Conservation (phyloP, 2,797 vertebrate species). For the Threskiornis aethiopicus region DNA sequence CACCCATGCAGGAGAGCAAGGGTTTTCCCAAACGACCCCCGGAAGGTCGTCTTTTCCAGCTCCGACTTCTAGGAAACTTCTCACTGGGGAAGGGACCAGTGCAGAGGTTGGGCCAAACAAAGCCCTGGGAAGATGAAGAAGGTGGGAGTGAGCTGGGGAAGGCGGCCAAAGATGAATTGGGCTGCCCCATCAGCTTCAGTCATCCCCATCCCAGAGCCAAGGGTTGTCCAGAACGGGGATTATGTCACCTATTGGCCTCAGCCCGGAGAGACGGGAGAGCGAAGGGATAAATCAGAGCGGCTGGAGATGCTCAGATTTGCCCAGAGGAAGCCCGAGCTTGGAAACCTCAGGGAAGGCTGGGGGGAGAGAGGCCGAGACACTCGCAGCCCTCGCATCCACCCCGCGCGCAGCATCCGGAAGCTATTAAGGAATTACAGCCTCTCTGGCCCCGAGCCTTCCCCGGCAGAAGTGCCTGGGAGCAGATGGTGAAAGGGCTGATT, state of each 20-base stretch:
- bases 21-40: not conserved
- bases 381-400: slow-evolving; percentile 4
- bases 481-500: slow-evolving; percentile 67
- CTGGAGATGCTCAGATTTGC: not conserved
- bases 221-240: not conserved
- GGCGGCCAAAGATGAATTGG: not conserved
- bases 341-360: not conserved
- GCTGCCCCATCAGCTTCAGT: not conserved
- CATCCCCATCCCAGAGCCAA: not conserved
- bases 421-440: slow-evolving; percentile 72
- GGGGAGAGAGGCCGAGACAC: not conserved
- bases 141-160: slow-evolving; percentile 34
- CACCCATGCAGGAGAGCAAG: not conserved
- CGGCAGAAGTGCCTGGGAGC: slow-evolving; percentile 47
- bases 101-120: not conserved
- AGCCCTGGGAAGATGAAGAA: slow-evolving; percentile 11
- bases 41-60: not conserved
- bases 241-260: slow-evolving; percentile 21
- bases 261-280: not conserved
- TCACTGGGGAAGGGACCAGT: not conserved
- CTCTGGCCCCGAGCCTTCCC: slow-evolving; percentile 59
- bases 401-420: slow-evolving; percentile 63
- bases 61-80: slow-evolving; percentile 34
- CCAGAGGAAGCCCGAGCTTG: slow-evolving; percentile 1
- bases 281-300: not conserved